These are phyloP conservation scores for Oscheius sp. DNA, from an alignment of 2,888 invertebrate species.

Conservation along the genomic window DNA sequence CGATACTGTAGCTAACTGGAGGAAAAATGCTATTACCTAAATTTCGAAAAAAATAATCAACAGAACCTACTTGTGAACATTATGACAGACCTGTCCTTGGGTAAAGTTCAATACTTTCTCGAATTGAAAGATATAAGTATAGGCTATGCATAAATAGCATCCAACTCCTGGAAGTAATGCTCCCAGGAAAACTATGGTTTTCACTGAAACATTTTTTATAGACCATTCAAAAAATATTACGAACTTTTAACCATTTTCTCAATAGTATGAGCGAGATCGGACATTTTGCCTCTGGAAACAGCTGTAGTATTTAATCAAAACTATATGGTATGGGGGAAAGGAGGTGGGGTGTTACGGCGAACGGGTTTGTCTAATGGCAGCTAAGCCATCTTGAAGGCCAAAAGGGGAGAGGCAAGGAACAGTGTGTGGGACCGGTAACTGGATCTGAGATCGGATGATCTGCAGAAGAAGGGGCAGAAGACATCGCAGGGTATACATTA, in stretches of 20 bases:
- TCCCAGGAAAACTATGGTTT: slow-evolving; percentile 54
- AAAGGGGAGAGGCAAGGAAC: neutral
- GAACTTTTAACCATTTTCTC: slow-evolving; percentile 25
- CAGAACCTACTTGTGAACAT: slow-evolving; percentile 58
- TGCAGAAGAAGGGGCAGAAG: neutral
- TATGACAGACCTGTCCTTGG: slow-evolving; percentile 59
- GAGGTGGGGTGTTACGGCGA: slow-evolving; percentile 14
- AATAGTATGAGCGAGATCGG: neutral
- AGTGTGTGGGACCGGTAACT: neutral
- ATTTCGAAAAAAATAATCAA: neutral
- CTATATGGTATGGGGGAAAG: slow-evolving; percentile 8
- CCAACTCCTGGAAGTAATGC: slow-evolving; percentile 69
- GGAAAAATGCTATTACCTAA: slow-evolving; percentile 59
- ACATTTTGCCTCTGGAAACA: neutral
- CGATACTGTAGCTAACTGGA: slow-evolving; percentile 70
- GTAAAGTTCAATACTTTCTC: slow-evolving; percentile 64
- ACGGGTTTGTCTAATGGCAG: slow-evolving; percentile 33
- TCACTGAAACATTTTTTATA: slow-evolving; percentile 39
- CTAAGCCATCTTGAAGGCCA: slow-evolving; percentile 28
- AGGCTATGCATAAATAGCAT: slow-evolving; percentile 67
- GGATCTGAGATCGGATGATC: slow-evolving; percentile 3
- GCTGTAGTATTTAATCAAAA: neutral
- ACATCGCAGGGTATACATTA: neutral
- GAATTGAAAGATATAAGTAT: slow-evolving; percentile 69
- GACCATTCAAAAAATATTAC: neutral